Percentiles rank a stretch among this genome's conserved stretches.
phyloP scores from a whole-genome alignment of 2,888 invertebrate species.

The Calephelis perditalis region DNA sequence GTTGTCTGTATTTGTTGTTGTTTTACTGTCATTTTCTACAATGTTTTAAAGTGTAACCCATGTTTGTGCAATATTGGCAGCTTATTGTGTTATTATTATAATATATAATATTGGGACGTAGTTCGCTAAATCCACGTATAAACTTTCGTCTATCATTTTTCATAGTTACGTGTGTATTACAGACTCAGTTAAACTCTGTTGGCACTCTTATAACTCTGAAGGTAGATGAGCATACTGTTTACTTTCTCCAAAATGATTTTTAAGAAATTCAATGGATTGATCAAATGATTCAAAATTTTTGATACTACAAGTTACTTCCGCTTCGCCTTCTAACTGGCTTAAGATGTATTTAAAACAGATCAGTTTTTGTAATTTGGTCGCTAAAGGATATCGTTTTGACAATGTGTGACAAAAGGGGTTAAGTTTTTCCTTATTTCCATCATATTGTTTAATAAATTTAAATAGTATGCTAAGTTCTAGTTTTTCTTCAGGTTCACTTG shows the following conservation, averaged over 20 bases:
- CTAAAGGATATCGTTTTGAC: not conserved
- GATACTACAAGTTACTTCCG: not conserved
- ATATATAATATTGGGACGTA: not conserved
- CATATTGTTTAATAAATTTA: not conserved
- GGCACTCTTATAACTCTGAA: not conserved
- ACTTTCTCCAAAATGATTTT: not conserved
- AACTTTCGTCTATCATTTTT: not conserved
- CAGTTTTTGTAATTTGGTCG: not conserved
- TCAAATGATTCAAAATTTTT: not conserved
- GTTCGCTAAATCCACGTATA: slow-evolving; percentile 1
- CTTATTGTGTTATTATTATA: not conserved
- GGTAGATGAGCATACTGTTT: not conserved
- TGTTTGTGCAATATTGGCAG: slow-evolving; percentile 3
- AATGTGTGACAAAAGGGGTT: not conserved
- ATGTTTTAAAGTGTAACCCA: not conserved
- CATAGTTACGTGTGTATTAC: no score
- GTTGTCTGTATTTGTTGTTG: not conserved
- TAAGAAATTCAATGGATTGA: not conserved
- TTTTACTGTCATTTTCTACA: slow-evolving; percentile 7
- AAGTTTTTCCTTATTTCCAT: not conserved
- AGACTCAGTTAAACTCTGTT: not conserved
- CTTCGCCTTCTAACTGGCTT: slow-evolving; percentile 1
- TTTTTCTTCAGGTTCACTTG: not conserved
- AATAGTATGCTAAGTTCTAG: not conserved
- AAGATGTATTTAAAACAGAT: slow-evolving; percentile 2